These are phyloP conservation scores for Colletes collaris DNA, from an alignment of 2,888 invertebrate species.

Conservation along the genomic window DNA sequence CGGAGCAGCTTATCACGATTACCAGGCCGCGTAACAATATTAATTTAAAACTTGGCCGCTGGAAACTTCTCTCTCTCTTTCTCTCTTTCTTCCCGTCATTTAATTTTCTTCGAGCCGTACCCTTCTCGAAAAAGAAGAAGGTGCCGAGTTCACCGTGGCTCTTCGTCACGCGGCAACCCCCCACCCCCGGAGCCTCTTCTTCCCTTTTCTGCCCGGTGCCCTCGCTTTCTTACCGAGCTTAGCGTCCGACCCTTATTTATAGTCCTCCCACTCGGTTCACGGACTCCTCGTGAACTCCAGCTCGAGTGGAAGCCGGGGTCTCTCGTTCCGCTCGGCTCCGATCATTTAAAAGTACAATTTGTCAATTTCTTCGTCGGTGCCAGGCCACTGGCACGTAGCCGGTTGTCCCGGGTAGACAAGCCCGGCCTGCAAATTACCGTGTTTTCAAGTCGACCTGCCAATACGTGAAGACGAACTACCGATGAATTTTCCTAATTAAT, in stretches of 20 bases:
- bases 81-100: conserved; percentile 65
- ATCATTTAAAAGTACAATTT: conserved; percentile 74
- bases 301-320: conserved; percentile 31
- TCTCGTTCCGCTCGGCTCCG: conserved; percentile 44
- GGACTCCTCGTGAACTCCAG: conserved; percentile 41
- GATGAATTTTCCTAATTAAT: conserved; percentile 71
- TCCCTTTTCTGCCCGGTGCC: background rate
- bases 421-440: conserved; percentile 58
- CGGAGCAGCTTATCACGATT: conserved; percentile 73
- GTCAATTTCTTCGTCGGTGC: conserved; percentile 66
- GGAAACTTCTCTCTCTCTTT: conserved; percentile 44
- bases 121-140: conserved; percentile 56
- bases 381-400: conserved; percentile 55
- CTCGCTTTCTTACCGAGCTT: conserved; percentile 44
- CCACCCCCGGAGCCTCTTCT: background rate
- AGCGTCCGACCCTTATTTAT: conserved; percentile 65
- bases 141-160: conserved; percentile 10
- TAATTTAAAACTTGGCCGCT: conserved; percentile 74
- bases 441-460: conserved; percentile 67
- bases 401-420: background rate
- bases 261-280: conserved; percentile 56
- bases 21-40: conserved; percentile 74
- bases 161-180: conserved; percentile 33
- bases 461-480: conserved; percentile 64
- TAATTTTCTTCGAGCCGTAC: conserved; percentile 68